Base-by-base conservation (phyloP, 2,888 invertebrate genomes). In the Pharmacophagus antenor region DNA sequence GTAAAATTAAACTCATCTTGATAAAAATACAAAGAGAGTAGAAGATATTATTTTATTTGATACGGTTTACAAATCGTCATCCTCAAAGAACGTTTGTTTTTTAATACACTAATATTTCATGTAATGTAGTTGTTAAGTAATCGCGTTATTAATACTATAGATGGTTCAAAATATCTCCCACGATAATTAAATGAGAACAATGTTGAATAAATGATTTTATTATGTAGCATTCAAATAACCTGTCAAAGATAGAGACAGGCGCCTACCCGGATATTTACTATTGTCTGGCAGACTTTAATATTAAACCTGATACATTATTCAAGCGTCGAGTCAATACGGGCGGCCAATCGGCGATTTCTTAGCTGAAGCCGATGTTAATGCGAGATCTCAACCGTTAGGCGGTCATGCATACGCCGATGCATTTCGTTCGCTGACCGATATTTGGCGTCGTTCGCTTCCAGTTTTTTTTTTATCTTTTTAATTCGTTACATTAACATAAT, bases 231-330 rank as follows among this genome's bases (percentile, higher is more conserved):
- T 49, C 49, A 56, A 49, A 56, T 56, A 41, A 56, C 27, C 49
- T 25, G 41, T 56, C 56, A 48, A 49, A 41, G 49, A 49, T 25
- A 18, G 56, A 49, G 41, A 56, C 49, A 41, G 49, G 49, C 48
- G 49, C 56, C 47, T 22, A 49, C 56, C 49, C 49, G 49, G 56
- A 56, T 49, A 42, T 56, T 57, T 57, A 51, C 51, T 57, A 57
- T 51, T 50, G 50, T 57, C 22, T 57, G 27, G 22, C 1, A 10
- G 51, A 46, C 46, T 52, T 58, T 22, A 52, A 46, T 58, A 58
- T 46, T 58, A 52, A 58, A 46, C 46, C 8, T 52, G 46, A 58
- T 58, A 58, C 46, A 58, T 58, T 58, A 58, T 52, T 52, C 52
- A 58, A 58, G 51, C 31, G 27, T 37, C 17, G 31, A 41, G 44